These are phyloP conservation scores for Pelodiscus sinensis DNA, from an alignment of 2,113 vertebrate genomes.

Conservation along the genomic window DNA sequence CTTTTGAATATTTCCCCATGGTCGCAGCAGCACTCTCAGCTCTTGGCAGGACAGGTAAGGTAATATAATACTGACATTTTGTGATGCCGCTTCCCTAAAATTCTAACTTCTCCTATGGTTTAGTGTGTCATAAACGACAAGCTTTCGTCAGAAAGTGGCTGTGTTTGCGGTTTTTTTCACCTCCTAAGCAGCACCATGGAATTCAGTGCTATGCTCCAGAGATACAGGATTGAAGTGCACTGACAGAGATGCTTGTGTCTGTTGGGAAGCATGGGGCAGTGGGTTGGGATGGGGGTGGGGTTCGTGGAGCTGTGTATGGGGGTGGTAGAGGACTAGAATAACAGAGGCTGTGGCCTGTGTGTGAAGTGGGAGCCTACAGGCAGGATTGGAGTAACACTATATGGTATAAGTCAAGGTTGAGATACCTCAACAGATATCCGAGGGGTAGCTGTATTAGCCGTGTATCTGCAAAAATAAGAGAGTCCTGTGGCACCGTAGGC, in stretches of 20 bases:
- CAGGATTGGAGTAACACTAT: too few species aligned
- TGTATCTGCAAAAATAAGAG: too few species aligned
- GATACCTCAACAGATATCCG: background rate
- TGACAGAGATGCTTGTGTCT: background rate
- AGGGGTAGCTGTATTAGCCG: too few species aligned
- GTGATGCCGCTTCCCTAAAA: background rate
- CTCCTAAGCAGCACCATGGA: background rate
- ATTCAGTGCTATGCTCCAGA: background rate
- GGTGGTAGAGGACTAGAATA: background rate
- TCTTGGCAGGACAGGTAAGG: background rate
- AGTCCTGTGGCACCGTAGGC: too few species aligned
- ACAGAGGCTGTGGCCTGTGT: background rate
- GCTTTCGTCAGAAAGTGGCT: background rate
- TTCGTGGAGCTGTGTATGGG: background rate
- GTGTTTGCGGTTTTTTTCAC: background rate
- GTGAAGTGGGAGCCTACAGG: too few species aligned
- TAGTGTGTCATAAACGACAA: background rate
- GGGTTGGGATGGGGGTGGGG: background rate
- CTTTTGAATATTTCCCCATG: background rate
- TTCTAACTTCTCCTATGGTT: constrained; percentile 9
- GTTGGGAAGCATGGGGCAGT: background rate
- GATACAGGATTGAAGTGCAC: background rate
- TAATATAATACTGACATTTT: background rate
- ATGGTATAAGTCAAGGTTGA: background rate
- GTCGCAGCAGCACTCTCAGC: background rate